Percentiles rank a stretch among this genome's conserved stretches.
Conservation (phyloP, 2,888 invertebrate genomes). For the Ichneumoninae sp. region DNA sequence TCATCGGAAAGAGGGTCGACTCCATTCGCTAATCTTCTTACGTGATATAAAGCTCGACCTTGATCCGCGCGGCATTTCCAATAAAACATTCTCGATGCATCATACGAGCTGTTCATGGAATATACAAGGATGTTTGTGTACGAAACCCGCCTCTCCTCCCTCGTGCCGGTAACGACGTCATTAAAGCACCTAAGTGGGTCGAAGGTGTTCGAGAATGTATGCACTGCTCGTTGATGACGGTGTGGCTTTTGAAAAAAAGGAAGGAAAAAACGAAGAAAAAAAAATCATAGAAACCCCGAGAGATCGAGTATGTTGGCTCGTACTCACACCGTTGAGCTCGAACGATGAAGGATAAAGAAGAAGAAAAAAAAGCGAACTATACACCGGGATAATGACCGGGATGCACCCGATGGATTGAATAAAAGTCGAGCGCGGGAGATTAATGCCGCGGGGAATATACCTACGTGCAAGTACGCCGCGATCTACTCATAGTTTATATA, state of each 20-base stretch:
- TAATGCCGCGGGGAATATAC: constrained; percentile 59
- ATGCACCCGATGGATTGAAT: constrained; percentile 68
- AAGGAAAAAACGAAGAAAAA: constrained; percentile 1
- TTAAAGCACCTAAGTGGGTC: constrained; percentile 63
- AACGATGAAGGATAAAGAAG: constrained; percentile 22
- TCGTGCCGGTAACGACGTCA: constrained; percentile 63
- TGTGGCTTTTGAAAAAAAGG: constrained; percentile 13
- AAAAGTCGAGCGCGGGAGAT: constrained; percentile 67
- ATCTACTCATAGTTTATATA: constrained; percentile 49
- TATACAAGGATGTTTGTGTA: constrained; percentile 36
- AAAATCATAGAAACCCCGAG: constrained; percentile 61
- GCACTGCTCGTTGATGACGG: constrained; percentile 12
- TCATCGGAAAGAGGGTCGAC: constrained; percentile 24
- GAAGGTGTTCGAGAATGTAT: constrained; percentile 55
- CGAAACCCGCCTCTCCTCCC: constrained; percentile 20
- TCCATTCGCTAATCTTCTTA: constrained; percentile 27
- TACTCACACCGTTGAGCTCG: constrained; percentile 28
- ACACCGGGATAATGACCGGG: constrained; percentile 66
- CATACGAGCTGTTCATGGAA: constrained; percentile 31
- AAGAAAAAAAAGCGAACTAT: constrained; percentile 32
- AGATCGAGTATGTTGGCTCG: constrained; percentile 22
- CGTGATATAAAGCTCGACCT: constrained; percentile 33
- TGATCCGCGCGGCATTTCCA: constrained; percentile 37
- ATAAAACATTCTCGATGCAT: constrained; percentile 46
- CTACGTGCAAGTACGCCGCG: constrained; percentile 33